Conservation (phyloP, 2,888 invertebrate species). For the Scelioninae gen. 2 region DNA sequence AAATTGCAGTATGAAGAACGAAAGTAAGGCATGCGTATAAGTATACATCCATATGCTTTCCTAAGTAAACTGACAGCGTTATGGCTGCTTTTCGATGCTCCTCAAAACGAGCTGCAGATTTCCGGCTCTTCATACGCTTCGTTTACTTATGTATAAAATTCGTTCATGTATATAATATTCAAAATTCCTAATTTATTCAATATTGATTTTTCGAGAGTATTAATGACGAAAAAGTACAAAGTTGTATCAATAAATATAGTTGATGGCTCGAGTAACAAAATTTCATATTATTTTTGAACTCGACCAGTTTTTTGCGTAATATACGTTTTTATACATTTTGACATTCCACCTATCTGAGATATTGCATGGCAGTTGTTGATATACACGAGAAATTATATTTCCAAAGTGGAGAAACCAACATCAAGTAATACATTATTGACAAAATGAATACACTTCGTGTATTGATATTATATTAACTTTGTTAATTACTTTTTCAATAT, state of each 20-base stretch:
- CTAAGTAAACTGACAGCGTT: conserved; percentile 57
- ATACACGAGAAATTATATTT: too few relatives aligned
- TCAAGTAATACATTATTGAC: too few relatives aligned
- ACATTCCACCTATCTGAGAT: too few relatives aligned
- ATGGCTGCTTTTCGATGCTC: conserved; percentile 56
- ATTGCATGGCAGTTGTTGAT: too few relatives aligned
- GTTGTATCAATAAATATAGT: not conserved
- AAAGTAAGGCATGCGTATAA: conserved; percentile 49
- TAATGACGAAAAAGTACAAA: conserved; percentile 20
- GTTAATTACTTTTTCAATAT: too few relatives aligned
- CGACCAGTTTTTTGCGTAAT: too few relatives aligned
- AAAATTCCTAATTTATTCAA: conserved; percentile 37
- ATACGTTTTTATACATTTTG: too few relatives aligned
- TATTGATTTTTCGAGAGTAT: conserved; percentile 31
- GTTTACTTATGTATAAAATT: conserved; percentile 47
- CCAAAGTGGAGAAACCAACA: too few relatives aligned
- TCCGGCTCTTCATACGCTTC: conserved; percentile 50
- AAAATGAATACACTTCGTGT: too few relatives aligned
- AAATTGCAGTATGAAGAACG: conserved; percentile 40
- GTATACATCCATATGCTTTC: conserved; percentile 46
- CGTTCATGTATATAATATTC: conserved; percentile 2
- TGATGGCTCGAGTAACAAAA: not conserved
- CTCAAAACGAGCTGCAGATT: conserved; percentile 51
- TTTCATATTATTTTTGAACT: too few relatives aligned
- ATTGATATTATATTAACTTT: too few relatives aligned